These are phyloP conservation scores for Ctena decussata DNA, from an alignment of 2,888 invertebrate genomes.

Conservation along the genomic window DNA sequence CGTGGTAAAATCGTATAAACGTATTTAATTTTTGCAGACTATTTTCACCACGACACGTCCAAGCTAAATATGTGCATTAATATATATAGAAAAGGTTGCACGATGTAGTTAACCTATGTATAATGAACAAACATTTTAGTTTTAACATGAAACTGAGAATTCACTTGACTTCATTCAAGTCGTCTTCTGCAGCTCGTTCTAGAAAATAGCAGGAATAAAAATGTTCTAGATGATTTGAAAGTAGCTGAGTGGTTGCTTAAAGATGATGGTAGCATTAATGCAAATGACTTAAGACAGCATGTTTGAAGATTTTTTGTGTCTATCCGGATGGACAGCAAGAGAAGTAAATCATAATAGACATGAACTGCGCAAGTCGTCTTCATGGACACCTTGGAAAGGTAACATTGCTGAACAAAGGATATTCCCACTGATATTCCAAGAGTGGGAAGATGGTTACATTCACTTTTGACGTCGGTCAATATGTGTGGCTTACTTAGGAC, in stretches of 20 bases:
- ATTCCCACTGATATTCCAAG: no score
- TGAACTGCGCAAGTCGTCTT: not conserved
- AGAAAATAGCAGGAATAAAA: no score
- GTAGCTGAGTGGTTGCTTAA: not conserved
- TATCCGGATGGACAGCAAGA: not conserved
- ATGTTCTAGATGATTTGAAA: not conserved
- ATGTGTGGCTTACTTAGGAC: not conserved
- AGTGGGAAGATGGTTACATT: not conserved
- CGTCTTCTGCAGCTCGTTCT: no score
- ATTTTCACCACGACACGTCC: no score
- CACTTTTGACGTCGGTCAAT: not conserved
- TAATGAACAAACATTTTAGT: no score
- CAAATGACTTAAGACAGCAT: not conserved
- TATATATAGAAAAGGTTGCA: no score
- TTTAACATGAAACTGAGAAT: no score
- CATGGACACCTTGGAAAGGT: not conserved
- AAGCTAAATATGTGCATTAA: no score
- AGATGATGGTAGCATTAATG: not conserved
- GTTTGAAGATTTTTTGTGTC: not conserved
- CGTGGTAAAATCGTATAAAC: no score
- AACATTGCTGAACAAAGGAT: not conserved
- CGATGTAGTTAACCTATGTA: no score
- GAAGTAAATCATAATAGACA: not conserved
- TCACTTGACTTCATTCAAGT: no score
- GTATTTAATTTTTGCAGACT: no score